A percentile compares a stretch with the other conserved stretches of the same genome.
Evolutionary conservation across 2,797 vertebrate genomes (phyloP).

Genomic region (Chanos chanos): DNA sequence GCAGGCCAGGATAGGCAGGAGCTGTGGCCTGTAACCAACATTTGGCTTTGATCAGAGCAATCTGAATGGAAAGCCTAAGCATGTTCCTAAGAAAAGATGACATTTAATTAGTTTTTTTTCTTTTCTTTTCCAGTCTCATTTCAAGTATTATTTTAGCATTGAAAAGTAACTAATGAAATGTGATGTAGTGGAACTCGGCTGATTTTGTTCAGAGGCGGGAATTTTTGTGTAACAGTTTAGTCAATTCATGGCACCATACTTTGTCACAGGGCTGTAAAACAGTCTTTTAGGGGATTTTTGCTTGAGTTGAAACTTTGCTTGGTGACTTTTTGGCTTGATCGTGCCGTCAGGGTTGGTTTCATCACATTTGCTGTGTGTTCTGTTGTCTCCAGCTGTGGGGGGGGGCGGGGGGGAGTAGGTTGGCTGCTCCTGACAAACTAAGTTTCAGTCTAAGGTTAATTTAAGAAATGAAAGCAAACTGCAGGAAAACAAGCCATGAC

Average conservation of each 20-base stretch:
- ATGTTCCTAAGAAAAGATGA: neutral
- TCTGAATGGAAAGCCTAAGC: neutral
- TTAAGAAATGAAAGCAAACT: neutral
- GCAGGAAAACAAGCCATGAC: slow-evolving; percentile 3
- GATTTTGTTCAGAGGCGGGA: slow-evolving; percentile 15
- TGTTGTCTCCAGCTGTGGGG: neutral
- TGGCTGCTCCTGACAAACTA: neutral
- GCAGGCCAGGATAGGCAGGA: neutral
- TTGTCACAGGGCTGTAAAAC: too few relatives aligned
- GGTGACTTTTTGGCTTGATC: slow-evolving; percentile 11
- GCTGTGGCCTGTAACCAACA: neutral
- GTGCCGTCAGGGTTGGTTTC: slow-evolving; percentile 19
- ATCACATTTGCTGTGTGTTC: slow-evolving; percentile 14
- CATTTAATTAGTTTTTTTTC: neutral
- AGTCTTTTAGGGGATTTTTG: too few relatives aligned
- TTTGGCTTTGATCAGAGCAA: slow-evolving; percentile 1
- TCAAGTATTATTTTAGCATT: neutral
- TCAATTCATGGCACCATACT: slow-evolving; percentile 12
- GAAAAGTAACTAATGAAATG: neutral
- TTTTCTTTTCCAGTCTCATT: neutral
- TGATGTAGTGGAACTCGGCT: slow-evolving; percentile 11
- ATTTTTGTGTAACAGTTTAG: slow-evolving; percentile 35
- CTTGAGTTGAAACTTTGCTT: neutral
- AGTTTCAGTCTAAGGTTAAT: neutral
- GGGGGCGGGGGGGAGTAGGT: slow-evolving; percentile 28